These are phyloP conservation scores for Pitangus sulphuratus DNA, from an alignment of 2,797 vertebrate species.

Conservation along the genomic window DNA sequence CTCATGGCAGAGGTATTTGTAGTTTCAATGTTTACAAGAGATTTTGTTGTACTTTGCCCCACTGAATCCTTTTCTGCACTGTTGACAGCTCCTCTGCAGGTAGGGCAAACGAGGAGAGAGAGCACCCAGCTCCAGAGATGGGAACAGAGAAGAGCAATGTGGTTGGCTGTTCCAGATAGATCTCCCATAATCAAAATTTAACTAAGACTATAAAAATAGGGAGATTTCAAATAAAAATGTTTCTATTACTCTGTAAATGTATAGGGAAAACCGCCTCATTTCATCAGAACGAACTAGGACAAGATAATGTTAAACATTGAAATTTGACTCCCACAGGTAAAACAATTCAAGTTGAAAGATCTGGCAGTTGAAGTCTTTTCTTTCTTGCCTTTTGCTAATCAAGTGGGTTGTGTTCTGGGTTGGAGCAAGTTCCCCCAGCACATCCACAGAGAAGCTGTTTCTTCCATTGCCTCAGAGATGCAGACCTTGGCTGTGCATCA, in stretches of 20 bases:
- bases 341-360: neutral
- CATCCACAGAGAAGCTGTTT: neutral
- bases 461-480: neutral
- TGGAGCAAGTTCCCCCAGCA: neutral
- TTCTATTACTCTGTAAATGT: neutral
- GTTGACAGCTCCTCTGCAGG: neutral
- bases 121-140: neutral
- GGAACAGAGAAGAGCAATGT: accelerated
- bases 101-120: neutral
- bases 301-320: neutral
- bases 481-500: neutral
- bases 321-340: neutral
- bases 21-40: neutral
- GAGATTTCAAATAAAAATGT: neutral
- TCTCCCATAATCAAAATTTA: neutral
- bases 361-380: neutral
- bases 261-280: neutral
- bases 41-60: neutral
- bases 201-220: neutral
- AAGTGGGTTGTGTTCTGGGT: accelerated
- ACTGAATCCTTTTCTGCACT: neutral
- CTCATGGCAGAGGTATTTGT: neutral
- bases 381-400: neutral
- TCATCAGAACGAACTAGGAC: neutral
- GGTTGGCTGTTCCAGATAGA: neutral